These are phyloP conservation scores for Aphidius gifuensis DNA, from an alignment of 1,140 invertebrate genomes.

Conservation along the genomic window DNA sequence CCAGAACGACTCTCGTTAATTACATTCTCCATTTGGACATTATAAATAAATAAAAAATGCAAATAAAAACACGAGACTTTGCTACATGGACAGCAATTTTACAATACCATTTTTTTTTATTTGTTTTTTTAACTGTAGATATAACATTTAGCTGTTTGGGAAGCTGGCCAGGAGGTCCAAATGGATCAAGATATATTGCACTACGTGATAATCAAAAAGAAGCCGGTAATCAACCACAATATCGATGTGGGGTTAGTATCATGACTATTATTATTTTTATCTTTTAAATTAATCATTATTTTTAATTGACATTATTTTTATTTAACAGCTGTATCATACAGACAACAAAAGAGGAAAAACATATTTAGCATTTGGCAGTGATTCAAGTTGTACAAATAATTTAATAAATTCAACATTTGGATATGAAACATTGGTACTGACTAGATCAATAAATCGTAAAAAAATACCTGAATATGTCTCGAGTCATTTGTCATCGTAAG, in stretches of 20 bases:
- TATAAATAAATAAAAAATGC: too few species aligned
- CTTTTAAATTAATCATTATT: neutral
- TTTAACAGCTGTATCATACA: slow-evolving; percentile 59
- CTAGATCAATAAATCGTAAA: slow-evolving; percentile 47
- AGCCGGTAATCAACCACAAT: slow-evolving; percentile 56
- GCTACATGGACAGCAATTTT: neutral
- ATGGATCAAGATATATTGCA: slow-evolving; percentile 61
- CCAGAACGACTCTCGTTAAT: too few species aligned
- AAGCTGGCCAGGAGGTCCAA: slow-evolving; percentile 60
- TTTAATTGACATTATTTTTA: neutral
- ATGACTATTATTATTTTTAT: slow-evolving; percentile 15
- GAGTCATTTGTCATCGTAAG: slow-evolving; percentile 48
- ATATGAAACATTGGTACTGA: slow-evolving; percentile 61
- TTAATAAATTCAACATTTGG: slow-evolving; percentile 60
- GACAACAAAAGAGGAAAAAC: slow-evolving; percentile 60
- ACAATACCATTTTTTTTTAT: neutral
- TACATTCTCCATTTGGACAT: too few species aligned
- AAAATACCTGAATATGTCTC: slow-evolving; percentile 49
- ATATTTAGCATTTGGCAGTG: slow-evolving; percentile 65
- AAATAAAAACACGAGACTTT: too few species aligned
- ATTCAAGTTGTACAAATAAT: slow-evolving; percentile 65
- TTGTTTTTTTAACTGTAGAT: slow-evolving; percentile 49
- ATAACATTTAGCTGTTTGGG: slow-evolving; percentile 67
- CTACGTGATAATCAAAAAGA: slow-evolving; percentile 59
- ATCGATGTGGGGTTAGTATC: slow-evolving; percentile 67